Base-by-base conservation (phyloP, 2,113 vertebrate genomes). In the Aegotheles bennettii region DNA sequence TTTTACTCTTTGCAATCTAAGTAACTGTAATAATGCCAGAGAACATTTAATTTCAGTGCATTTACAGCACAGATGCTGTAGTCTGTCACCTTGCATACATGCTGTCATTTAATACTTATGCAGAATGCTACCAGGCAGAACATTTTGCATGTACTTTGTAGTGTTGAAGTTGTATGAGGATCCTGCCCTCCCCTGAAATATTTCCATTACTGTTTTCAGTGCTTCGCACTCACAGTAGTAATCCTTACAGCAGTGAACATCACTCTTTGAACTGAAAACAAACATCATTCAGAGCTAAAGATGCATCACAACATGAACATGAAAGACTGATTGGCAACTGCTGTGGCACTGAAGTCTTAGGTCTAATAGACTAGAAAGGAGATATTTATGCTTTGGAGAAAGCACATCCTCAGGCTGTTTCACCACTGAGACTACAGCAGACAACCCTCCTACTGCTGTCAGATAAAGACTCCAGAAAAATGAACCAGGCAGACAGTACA, bases 1-100 rank as follows among this genome's bases (percentile, higher is more conserved):
- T 83, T 31, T 24, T 43, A 18, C 33, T 73, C 5, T 6, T 33
- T 14, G 10, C 69, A 45, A 38, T 25, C 76, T 65, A 20, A 84
- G 19, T 12, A 31, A 11, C 13, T 75, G 25, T 5, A 82, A 68
- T 15, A 35, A 84, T 8, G 40, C 24, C 71, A 63, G 5, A 71
- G 61, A 48, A 35, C 47, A 23, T 3, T 31, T 75, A 13, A 43
- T 50, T 36, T 89, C 33, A 36, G 65, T 13, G 45, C 48, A 13
- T 69, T 87, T 61, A 48, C 77, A 91, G 78, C 84, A 84, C 93
- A 94, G 94, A 93, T 23, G 81, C 74, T 65, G 25, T 42, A 79
- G 84, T 76, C 91, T 94, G 89, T 65, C 95, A 92, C 84, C 69
- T 82, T 48, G 31, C 28, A 35, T 40, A 33, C 42, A 4, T 0